Conservation (phyloP, 1,140 invertebrate species). For the Magallana gigas region DNA sequence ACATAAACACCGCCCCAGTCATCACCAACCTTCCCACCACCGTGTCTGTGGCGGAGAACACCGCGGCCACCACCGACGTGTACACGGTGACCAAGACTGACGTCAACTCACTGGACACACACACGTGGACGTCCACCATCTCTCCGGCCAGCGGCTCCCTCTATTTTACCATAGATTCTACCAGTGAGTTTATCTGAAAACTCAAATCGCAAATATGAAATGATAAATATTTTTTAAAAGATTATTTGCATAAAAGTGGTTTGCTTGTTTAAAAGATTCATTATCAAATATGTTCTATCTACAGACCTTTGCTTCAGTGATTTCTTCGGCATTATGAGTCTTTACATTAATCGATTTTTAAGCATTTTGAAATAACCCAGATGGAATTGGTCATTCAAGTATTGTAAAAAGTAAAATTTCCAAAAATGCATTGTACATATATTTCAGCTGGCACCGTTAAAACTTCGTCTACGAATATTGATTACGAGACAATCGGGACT, state of each 20-base stretch:
- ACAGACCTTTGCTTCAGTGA: too few relatives aligned
- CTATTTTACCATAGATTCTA: constrained; percentile 39
- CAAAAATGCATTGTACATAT: background rate
- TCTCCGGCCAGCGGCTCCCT: constrained; percentile 40
- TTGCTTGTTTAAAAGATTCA: too few relatives aligned
- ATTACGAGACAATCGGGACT: background rate
- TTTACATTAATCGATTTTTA: too few relatives aligned
- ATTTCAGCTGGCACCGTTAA: background rate
- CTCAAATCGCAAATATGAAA: too few relatives aligned
- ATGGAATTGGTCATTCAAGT: too few relatives aligned
- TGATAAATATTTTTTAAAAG: too few relatives aligned
- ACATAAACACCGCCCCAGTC: constrained; percentile 42
- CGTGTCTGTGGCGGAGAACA: constrained; percentile 47
- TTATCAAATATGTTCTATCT: too few relatives aligned
- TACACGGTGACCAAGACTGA: constrained; percentile 40
- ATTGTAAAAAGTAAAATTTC: too few relatives aligned
- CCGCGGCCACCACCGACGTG: constrained; percentile 25
- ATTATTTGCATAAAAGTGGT: too few relatives aligned
- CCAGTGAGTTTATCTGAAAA: constrained; percentile 9
- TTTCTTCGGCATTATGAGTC: too few relatives aligned
- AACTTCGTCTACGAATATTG: background rate
- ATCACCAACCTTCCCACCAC: constrained; percentile 53
- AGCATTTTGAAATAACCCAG: too few relatives aligned
- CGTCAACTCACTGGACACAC: constrained; percentile 38
- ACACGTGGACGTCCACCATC: constrained; percentile 35